These are phyloP conservation scores for Plestiodon gilberti DNA, from an alignment of 2,113 vertebrate genomes.

Conservation along the genomic window DNA sequence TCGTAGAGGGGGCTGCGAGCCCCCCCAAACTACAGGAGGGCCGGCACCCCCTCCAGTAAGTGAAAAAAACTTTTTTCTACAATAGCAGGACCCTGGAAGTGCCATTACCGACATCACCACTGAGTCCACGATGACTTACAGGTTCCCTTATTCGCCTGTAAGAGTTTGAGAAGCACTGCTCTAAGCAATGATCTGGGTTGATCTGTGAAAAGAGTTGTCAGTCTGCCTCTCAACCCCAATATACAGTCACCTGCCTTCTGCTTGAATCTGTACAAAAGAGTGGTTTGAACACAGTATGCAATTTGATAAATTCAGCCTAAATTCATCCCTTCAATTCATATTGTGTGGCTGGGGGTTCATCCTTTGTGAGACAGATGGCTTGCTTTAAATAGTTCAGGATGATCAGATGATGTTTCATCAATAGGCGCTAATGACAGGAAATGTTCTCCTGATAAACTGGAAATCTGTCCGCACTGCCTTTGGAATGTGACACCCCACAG, in stretches of 20 bases:
- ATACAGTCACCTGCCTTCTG: background rate
- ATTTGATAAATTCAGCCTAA: background rate
- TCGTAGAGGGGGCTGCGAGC: too few species aligned
- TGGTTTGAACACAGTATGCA: background rate
- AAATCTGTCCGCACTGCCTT: background rate
- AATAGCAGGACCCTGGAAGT: too few species aligned
- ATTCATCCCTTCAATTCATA: background rate
- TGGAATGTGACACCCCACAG: background rate
- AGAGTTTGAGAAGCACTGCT: too few species aligned
- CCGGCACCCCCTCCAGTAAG: too few species aligned
- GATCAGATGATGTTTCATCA: background rate
- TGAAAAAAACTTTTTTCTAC: too few species aligned
- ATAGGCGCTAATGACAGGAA: background rate
- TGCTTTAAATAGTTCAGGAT: background rate
- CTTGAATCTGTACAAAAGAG: background rate
- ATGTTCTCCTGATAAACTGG: background rate
- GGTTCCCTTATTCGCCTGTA: too few species aligned
- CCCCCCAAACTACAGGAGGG: too few species aligned
- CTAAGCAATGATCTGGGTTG: background rate
- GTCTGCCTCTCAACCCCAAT: background rate
- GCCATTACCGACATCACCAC: too few species aligned
- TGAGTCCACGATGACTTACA: too few species aligned
- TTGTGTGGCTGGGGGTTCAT: background rate
- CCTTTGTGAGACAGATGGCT: background rate
- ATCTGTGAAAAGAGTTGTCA: background rate